Evolutionary conservation across 2,113 vertebrate genomes (phyloP), one percentile per base, ranked within the genome.

Genomic region (Danionella cerebrum): DNA sequence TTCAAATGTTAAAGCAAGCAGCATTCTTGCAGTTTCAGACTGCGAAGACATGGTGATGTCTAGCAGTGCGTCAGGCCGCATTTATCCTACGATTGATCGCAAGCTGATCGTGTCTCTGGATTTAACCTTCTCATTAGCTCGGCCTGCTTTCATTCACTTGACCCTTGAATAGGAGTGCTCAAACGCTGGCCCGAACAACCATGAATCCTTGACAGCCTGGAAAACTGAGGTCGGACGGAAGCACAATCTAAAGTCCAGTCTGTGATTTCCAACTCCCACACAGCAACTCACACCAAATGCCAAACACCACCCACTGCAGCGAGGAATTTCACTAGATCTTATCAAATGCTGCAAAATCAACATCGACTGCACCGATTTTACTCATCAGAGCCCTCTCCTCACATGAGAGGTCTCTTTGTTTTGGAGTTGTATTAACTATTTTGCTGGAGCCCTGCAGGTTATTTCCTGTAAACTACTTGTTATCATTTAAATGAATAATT

Each of bases 261-360:
- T 57, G 48, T 21, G 16, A 62, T 70, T 50, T 70, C 36, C n/a
- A 45, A 41, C 65, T 53, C 66, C 67, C 39, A 65, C 67, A 59
- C 36, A 36, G 29, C 14, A 52, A 60, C 45, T 60, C 12, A 13
- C 53, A 65, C 59, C 39, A 33, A 47, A 60, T 60, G 45, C 59
- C 60, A 70, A 70, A 60, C 29, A 36, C 60, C 2, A 22, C 58
- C 38, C 44, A 44, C 21, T 25, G 29, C 9, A 42, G 12, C n/a
- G n/a, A n/a, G n/a, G n/a, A n/a, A n/a, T n/a, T n/a, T n/a, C n/a
- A n/a, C 42, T 45, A 69, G 42, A 69, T 45, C 44, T 41, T 54
- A 47, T 24, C 38, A 25, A 55, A 29, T 3, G 52, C 16, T 42
- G 25, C 58, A 31, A 31, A 29, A 53, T 33, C 51, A 12, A 14